phyloP scores from a whole-genome alignment of 2,888 invertebrate species.

The Hydrotaea cyrtoneurina region DNA sequence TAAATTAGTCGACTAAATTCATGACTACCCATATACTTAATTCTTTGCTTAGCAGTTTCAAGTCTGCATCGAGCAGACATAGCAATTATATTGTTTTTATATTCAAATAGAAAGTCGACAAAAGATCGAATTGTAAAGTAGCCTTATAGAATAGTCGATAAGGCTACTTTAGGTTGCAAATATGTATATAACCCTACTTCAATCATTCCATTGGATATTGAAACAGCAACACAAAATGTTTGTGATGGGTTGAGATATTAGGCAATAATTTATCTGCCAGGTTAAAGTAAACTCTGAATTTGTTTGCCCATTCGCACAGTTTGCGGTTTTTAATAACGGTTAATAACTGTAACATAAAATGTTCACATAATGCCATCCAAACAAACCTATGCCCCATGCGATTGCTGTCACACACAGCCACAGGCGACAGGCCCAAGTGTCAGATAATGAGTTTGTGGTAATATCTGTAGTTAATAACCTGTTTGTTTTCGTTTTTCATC shows the following conservation, averaged over 20 bases:
- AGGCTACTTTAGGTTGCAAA: not conserved
- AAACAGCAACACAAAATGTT: not conserved
- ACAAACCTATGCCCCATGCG: too few relatives aligned
- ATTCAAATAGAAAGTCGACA: too few relatives aligned
- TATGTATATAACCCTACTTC: too few relatives aligned
- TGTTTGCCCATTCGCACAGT: not conserved
- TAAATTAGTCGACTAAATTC: too few relatives aligned
- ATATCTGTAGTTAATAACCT: slow-evolving; percentile 40
- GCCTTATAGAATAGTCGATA: too few relatives aligned
- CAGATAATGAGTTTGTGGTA: slow-evolving; percentile 2
- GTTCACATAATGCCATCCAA: not conserved
- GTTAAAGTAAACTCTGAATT: not conserved
- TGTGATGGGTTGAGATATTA: not conserved
- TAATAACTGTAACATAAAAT: slow-evolving; percentile 1
- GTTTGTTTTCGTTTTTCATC: slow-evolving; percentile 46
- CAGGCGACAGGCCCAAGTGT: not conserved
- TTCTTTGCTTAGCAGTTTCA: too few relatives aligned
- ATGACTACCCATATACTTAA: too few relatives aligned
- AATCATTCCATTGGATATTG: not conserved
- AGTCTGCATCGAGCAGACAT: too few relatives aligned
- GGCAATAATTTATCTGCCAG: not conserved
- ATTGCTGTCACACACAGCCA: not conserved
- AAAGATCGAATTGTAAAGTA: too few relatives aligned
- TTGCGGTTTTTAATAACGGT: slow-evolving; percentile 14
- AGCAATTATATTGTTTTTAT: too few relatives aligned